Percentiles rank a stretch among this genome's conserved stretches.
phyloP scores from a whole-genome alignment of 2,797 vertebrate species.

The Ataeniobius toweri region DNA sequence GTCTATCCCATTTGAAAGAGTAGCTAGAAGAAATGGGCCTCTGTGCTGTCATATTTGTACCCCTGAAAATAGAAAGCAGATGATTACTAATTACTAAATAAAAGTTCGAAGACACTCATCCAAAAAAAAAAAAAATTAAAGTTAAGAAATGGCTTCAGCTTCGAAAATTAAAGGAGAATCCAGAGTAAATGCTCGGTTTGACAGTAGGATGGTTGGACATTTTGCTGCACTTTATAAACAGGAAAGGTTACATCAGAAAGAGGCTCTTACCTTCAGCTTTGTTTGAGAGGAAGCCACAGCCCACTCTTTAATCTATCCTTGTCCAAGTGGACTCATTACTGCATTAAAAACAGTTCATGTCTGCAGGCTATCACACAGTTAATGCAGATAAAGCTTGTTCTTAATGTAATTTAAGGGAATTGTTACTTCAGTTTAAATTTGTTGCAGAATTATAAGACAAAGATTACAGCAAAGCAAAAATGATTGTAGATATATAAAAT shows the following conservation, averaged over 20 bases:
- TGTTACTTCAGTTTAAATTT: neutral
- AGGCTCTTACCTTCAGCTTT: neutral
- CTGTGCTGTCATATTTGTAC: neutral
- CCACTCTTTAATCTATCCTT: conserved; percentile 11
- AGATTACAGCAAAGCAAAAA: neutral
- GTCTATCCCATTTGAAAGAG: neutral
- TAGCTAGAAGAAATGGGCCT: neutral
- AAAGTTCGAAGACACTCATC: too few relatives aligned
- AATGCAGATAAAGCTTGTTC: neutral
- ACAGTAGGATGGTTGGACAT: neutral
- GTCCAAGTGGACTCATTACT: neutral
- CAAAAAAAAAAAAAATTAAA: too few relatives aligned
- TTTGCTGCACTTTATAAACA: neutral
- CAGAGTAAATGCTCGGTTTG: neutral
- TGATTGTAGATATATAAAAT: neutral
- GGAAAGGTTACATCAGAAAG: neutral
- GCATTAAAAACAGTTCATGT: conserved; percentile 4
- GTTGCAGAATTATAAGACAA: neutral
- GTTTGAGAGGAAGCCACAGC: neutral
- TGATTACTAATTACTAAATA: neutral
- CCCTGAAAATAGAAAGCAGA: neutral
- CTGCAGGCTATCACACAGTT: neutral
- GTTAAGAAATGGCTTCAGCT: neutral
- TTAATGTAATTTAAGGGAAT: neutral
- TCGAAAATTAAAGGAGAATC: neutral